Conservation (phyloP, 1,140 invertebrate species). For the Capitella teleta region DNA sequence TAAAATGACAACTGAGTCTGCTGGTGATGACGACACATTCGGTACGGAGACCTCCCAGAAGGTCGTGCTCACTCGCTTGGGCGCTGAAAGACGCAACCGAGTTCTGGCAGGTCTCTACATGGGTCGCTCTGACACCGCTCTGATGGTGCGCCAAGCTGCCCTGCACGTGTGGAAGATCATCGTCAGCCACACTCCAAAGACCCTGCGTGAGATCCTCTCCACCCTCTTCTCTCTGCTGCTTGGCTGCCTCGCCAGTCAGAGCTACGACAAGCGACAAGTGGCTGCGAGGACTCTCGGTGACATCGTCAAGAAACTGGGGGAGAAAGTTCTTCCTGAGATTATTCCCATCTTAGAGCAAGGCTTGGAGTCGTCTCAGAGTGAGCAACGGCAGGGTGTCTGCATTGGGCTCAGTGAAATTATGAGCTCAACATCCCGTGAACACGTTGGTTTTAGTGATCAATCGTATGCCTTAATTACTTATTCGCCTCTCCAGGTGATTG, state of each 20-base stretch:
- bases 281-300: conserved; percentile 93
- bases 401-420: conserved; percentile 98
- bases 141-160: conserved; percentile 93
- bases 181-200: conserved; percentile 90
- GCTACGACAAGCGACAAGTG: conserved; percentile 86
- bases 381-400: conserved; percentile 94
- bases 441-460: conserved; percentile 45
- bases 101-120: conserved; percentile 94
- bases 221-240: conserved; percentile 83
- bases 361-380: conserved; percentile 74
- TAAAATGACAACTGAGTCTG: conserved; percentile 98
- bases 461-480: too few species aligned
- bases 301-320: conserved; percentile 91
- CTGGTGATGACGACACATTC: conserved; percentile 97
- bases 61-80: conserved; percentile 78
- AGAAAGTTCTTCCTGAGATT: conserved; percentile 92
- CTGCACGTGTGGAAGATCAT: conserved; percentile 95
- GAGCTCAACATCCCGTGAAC: conserved; percentile 86
- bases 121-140: conserved; percentile 89
- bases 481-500: conserved; percentile 25
- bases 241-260: conserved; percentile 86
- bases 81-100: conserved; percentile 76
- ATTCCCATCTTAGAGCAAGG: conserved; percentile 93
- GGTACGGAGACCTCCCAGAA: conserved; percentile 95
- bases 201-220: conserved; percentile 89